Percentiles rank a stretch among this genome's conserved stretches.
Conservation (phyloP, 2,888 invertebrate species). For the Limnephilus marmoratus region DNA sequence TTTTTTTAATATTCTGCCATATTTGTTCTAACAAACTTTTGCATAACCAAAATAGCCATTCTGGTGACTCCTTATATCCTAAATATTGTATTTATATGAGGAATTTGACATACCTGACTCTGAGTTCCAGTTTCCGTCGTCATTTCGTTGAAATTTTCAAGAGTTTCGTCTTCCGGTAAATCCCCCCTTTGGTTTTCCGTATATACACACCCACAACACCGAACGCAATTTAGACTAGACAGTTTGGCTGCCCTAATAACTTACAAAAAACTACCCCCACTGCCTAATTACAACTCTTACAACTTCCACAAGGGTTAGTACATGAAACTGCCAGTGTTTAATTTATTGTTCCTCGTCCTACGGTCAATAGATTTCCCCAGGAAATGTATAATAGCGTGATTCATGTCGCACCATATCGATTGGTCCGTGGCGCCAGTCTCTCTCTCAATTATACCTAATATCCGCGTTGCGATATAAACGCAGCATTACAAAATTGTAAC, state of each 20-base stretch:
- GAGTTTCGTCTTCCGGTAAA: conserved; percentile 68
- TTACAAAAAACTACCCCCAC: conserved; percentile 21
- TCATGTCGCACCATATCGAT: conserved; percentile 39
- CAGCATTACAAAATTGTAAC: neutral
- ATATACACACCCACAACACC: conserved; percentile 74
- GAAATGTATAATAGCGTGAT: conserved; percentile 28
- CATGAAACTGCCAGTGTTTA: neutral
- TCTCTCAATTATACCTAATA: neutral
- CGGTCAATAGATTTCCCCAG: neutral
- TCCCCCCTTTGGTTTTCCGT: conserved; percentile 66
- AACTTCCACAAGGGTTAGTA: neutral
- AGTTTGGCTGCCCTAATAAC: conserved; percentile 56
- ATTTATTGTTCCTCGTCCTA: neutral
- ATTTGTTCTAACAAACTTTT: neutral
- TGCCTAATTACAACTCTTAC: conserved; percentile 24
- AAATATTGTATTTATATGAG: neutral
- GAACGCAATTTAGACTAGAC: conserved; percentile 63
- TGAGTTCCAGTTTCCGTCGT: conserved; percentile 77
- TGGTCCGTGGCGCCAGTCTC: conserved; percentile 30
- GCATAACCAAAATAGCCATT: neutral
- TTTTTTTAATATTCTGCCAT: neutral
- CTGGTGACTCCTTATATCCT: neutral
- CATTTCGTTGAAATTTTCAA: conserved; percentile 72
- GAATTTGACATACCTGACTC: conserved; percentile 72
- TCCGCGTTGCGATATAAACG: conserved; percentile 29